These are phyloP conservation scores for Saguinus midas DNA, from an alignment of 2,113 vertebrate species.

Conservation along the genomic window DNA sequence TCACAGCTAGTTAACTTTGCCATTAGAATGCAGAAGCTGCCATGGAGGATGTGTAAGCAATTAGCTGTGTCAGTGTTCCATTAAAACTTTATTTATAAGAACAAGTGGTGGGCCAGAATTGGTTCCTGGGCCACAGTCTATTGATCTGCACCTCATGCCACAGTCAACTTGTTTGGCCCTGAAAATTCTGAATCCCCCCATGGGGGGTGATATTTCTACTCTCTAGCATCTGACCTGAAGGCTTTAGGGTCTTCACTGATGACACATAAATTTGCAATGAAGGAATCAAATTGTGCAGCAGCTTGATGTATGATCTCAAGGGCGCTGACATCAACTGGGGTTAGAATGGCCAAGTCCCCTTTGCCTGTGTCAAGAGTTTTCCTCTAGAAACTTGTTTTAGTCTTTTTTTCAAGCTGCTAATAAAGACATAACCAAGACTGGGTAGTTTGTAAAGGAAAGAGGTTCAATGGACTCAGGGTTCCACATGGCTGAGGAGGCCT, in stretches of 20 bases:
- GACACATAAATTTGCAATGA: background rate
- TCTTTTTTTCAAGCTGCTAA: too few relatives aligned
- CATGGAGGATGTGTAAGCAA: background rate
- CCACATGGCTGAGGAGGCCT: too few relatives aligned
- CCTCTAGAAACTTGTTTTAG: background rate
- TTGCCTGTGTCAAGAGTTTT: background rate
- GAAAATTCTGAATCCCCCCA: too few relatives aligned
- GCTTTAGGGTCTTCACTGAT: background rate
- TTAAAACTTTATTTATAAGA: background rate
- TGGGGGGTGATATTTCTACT: background rate
- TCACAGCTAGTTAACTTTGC: background rate
- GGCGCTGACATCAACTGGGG: background rate
- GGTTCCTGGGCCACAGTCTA: too few relatives aligned
- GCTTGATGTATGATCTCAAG: background rate
- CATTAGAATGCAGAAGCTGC: accelerated
- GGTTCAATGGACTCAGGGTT: too few relatives aligned
- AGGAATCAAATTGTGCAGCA: too few relatives aligned
- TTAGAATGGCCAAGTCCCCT: background rate
- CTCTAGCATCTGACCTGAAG: background rate
- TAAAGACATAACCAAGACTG: too few relatives aligned
- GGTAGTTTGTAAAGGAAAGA: too few relatives aligned
- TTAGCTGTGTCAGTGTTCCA: background rate
- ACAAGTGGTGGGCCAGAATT: background rate
- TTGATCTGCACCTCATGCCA: background rate
- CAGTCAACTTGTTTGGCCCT: too few relatives aligned